A percentile compares a stretch with the other conserved stretches of the same genome.
These are phyloP conservation scores for Pelosia muscerda DNA, from an alignment of 2,888 invertebrate genomes.

Conservation along the genomic window DNA sequence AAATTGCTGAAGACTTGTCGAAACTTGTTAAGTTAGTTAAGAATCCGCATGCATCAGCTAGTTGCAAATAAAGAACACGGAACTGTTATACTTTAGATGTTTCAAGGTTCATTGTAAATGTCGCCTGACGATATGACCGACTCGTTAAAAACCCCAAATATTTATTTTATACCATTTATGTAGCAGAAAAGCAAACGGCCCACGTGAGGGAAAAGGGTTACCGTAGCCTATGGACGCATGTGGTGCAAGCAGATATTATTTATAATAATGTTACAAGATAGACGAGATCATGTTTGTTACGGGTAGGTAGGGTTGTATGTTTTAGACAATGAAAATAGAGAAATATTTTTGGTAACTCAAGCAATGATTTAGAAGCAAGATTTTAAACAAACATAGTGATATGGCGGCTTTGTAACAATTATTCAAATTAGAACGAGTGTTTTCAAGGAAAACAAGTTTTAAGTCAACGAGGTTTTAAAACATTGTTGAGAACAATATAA, in stretches of 20 bases:
- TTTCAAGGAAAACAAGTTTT: background rate
- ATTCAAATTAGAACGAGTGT: slow-evolving; percentile 1
- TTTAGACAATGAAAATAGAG: background rate
- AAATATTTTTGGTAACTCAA: background rate
- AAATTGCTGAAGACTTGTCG: too few species aligned
- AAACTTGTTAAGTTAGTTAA: too few species aligned
- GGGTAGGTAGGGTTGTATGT: background rate
- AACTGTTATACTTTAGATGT: background rate
- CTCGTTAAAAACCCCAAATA: too few species aligned
- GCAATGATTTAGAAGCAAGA: background rate
- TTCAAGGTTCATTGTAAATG: background rate
- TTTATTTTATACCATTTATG: too few species aligned
- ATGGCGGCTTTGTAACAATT: background rate
- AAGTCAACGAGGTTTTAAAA: slow-evolving; percentile 2
- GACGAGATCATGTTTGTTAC: background rate
- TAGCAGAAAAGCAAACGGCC: too few species aligned
- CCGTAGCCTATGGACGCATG: too few species aligned
- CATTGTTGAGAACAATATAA: background rate
- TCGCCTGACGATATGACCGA: background rate
- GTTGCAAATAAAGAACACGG: background rate
- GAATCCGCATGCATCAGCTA: too few species aligned
- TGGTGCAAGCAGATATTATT: too few species aligned
- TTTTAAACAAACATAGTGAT: background rate
- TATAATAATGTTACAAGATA: background rate
- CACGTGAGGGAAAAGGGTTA: too few species aligned